phyloP scores from a whole-genome alignment of 53 echinoderm and acorn worm genomes.

The Henricia sp. region DNA sequence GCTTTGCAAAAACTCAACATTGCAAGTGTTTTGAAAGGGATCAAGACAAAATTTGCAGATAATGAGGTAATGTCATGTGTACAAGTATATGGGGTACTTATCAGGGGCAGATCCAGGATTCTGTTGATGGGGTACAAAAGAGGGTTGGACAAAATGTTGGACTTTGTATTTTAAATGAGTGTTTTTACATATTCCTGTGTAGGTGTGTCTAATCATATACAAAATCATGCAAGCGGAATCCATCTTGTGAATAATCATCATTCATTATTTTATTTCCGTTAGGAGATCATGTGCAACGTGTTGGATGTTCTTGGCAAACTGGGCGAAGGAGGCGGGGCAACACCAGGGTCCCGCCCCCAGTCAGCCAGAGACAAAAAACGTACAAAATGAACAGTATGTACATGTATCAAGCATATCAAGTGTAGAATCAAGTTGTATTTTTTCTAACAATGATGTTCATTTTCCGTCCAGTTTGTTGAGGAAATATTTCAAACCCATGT shows the following conservation, averaged over 20 bases:
- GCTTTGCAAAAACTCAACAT: constrained; percentile 56
- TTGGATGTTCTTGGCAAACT: constrained; percentile 58
- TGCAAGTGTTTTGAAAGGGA: constrained; percentile 54
- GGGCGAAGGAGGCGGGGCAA: constrained; percentile 21
- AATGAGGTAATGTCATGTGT: constrained; percentile 80
- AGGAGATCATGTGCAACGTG: constrained; percentile 72
- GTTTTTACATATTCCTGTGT: not conserved
- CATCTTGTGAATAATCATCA: not conserved
- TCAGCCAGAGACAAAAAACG: constrained; percentile 66
- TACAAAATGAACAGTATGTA: constrained; percentile 7
- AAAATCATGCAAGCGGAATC: too few species aligned
- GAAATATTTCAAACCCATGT: too few species aligned
- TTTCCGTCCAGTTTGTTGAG: too few species aligned
- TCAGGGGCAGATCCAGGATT: too few species aligned
- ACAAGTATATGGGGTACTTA: too few species aligned
- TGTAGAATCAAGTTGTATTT: too few species aligned
- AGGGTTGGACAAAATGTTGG: not conserved
- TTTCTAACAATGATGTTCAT: too few species aligned
- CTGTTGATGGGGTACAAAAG: not conserved
- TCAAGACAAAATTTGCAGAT: constrained; percentile 56
- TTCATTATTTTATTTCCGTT: not conserved
- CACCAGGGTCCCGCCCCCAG: constrained; percentile 55
- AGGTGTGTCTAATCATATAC: not conserved
- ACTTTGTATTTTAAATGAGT: not conserved
- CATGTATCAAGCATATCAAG: too few species aligned